Base-by-base conservation (phyloP, 1,140 invertebrate species). In the Zophobas atratus region DNA sequence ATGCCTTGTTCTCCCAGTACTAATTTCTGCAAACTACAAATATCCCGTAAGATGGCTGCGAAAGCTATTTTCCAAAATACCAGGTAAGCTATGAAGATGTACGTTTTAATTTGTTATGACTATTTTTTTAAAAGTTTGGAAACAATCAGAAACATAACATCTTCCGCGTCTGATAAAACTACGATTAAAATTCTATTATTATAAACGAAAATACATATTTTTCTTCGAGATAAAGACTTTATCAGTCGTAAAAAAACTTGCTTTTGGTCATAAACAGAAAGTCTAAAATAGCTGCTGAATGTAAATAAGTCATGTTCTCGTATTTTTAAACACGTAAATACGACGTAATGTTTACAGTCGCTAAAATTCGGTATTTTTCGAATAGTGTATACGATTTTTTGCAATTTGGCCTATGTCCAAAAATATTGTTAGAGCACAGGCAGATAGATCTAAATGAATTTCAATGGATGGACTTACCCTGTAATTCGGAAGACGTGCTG, bases 21-120 rank as follows among this genome's bases (percentile, higher is more conserved):
- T 92, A 6, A 89, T 92, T 70, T 92, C 91, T 0, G 91, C 90
- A 46, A 92, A 92, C 84, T 92, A 92, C 84, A 88, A 88, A 79
- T 93, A 92, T 82, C 90, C 90, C 3, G 89, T 90, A 6, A 85
- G 88, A 41, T 89, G 89, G 86, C 85, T 86, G 46, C 80, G 82
- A 49, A 79, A 81, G 53, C 70, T 86, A 1, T 63, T 76, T 33
- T 38, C 60, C 4, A 84, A 84, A 77, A 55, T 84, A 46, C 81
- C 82, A 81, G 82, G 85, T 86, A 80, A 82, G 78, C 60, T 8
- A 20, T 20, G 20, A 20, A 20, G 20, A 20, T 20, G 20, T 20
- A 20, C 20, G 20, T 20, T 20, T 20, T 20, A 20, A 20, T 20
- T 20, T 20, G 20, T 20, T 20, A 20, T 20, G 20, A 20, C 20